phyloP scores from a whole-genome alignment of 2,888 invertebrate genomes.

The Epinotia nisella region DNA sequence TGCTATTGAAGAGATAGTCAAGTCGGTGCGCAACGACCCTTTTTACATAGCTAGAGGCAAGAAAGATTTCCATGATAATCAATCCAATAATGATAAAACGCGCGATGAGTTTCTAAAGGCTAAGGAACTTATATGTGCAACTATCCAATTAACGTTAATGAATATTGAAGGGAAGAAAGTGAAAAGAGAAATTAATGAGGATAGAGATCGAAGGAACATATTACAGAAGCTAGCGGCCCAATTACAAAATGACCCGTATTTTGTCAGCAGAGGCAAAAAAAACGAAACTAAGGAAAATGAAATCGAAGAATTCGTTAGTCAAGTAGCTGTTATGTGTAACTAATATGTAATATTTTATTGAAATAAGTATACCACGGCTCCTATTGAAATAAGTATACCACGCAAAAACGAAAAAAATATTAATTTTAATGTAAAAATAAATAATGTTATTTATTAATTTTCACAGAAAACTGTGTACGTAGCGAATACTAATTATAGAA shows the following conservation, averaged over 20 bases:
- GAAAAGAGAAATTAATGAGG: slow-evolving; percentile 69
- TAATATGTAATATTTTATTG: slow-evolving; percentile 46
- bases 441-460: slow-evolving; percentile 23
- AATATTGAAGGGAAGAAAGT: slow-evolving; percentile 58
- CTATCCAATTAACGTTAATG: slow-evolving; percentile 61
- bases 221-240: slow-evolving; percentile 76
- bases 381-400: slow-evolving; percentile 31
- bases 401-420: slow-evolving; percentile 29
- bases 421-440: slow-evolving; percentile 11
- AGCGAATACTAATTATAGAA: slow-evolving; percentile 31
- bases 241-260: slow-evolving; percentile 77
- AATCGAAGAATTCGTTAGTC: slow-evolving; percentile 66
- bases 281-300: slow-evolving; percentile 55
- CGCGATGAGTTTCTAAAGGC: slow-evolving; percentile 61
- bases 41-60: slow-evolving; percentile 84
- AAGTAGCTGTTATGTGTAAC: slow-evolving; percentile 68
- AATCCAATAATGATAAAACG: slow-evolving; percentile 53
- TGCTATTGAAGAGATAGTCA: slow-evolving; percentile 75
- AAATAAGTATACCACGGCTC: slow-evolving; percentile 30
- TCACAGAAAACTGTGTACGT: slow-evolving; percentile 25
- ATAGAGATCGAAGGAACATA: slow-evolving; percentile 71
- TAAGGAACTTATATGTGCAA: slow-evolving; percentile 72
- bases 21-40: slow-evolving; percentile 79
- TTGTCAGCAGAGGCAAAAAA: slow-evolving; percentile 77
- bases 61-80: slow-evolving; percentile 58